Evolutionary conservation across 2,797 vertebrate species (phyloP), one percentile per base, ranked within the genome.

Genomic region (Chloroceryle inda): DNA sequence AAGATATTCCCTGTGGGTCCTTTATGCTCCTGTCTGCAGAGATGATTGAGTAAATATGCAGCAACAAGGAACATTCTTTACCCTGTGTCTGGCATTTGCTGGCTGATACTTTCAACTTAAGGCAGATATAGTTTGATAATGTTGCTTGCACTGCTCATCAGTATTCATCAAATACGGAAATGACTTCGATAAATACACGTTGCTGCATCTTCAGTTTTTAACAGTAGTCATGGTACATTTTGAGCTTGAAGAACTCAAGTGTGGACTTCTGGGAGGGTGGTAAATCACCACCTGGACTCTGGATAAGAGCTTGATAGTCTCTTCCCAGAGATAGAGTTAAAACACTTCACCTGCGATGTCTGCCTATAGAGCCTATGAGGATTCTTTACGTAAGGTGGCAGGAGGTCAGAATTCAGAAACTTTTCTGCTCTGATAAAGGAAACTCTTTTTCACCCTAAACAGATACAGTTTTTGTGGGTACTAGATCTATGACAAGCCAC

Each of bases 1-100:
- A 75, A 94, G 87, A 89, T 92, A 89, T 44, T 95, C 91, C 91
- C 91, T 59, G 38, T 85, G 75, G 92, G 72, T 92, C 85, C 71
- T 89, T 92, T 91, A 56, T 89, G 86, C 33, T 89, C 44, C 59
- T 86, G 67, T 92, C 88, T 91, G 63, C 38, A 61, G 77, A 79
- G 67, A 0, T 92, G 85, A 88, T 88, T 79, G 90, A 94, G 77
- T 92, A 92, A 96, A 94, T 94, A 84, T 47, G 74, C 66, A 94
- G 47, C 85, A 90, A 79, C 18, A 75, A 84, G 83, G 58, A 92
- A 75, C 69, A 58, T 76, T 89, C 47, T 78, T 87, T 44, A 82
- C 24, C 19, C 49, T 21, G 19, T 31, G 17, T 81, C 79, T 92
- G 82, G 85, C 47, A 42, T 66, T 92, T 91, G 19, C 72, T 76